A percentile compares a stretch with the other conserved stretches of the same genome.
These are phyloP conservation scores for Mormoops blainvillei DNA, from an alignment of 2,113 vertebrate genomes.

Conservation along the genomic window DNA sequence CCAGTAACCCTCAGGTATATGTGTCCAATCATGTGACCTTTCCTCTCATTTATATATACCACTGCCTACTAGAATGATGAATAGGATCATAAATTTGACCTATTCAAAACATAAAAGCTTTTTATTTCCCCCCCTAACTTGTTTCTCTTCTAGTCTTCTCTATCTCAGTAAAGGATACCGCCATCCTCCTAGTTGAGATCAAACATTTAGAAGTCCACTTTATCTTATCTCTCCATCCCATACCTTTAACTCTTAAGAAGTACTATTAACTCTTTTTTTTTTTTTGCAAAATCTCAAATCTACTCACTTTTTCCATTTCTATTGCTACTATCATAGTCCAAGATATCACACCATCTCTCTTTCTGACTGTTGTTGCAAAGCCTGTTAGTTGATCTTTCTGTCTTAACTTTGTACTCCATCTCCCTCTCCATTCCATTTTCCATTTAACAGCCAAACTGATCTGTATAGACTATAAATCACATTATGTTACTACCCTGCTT, in stretches of 20 bases:
- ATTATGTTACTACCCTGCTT: background rate
- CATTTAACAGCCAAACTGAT: background rate
- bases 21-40: background rate
- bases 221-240: background rate
- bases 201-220: background rate
- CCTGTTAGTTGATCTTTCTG: background rate
- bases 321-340: background rate
- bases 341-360: background rate
- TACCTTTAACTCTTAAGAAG: background rate
- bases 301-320: background rate
- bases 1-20: background rate
- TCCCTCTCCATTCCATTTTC: background rate
- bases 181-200: background rate
- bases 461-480: background rate
- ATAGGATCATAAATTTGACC: background rate
- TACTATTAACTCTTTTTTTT: background rate
- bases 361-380: background rate
- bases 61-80: background rate
- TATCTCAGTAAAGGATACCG: background rate
- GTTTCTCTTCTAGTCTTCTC: background rate
- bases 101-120: background rate
- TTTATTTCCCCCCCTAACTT: background rate
- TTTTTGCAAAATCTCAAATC: background rate
- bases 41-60: background rate
- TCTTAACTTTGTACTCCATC: background rate